Evolutionary conservation across 2,888 invertebrate species (phyloP).

Genomic region (Phengaris arion): DNA sequence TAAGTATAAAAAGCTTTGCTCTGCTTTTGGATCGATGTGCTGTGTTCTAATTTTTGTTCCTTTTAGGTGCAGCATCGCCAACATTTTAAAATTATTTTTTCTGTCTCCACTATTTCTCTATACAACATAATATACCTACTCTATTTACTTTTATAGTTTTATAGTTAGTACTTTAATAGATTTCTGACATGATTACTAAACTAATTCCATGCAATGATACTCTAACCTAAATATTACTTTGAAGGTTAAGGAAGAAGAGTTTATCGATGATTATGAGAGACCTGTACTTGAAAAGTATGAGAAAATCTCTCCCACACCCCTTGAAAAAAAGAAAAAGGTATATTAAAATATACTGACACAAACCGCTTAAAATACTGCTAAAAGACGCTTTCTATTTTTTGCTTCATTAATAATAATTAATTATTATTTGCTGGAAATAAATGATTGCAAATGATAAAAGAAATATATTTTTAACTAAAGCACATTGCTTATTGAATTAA

Average conservation of each 20-base stretch:
- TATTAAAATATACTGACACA: conserved; percentile 33
- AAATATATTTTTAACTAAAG: not conserved
- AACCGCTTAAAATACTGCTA: not conserved
- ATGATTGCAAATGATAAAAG: not conserved
- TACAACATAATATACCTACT: not conserved
- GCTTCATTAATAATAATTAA: not conserved
- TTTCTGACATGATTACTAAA: not conserved
- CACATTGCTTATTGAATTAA: not conserved
- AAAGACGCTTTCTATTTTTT: not conserved
- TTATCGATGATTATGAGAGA: conserved; percentile 86
- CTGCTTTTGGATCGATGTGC: conserved; percentile 7
- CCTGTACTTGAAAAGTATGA: conserved; percentile 86
- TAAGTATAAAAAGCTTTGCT: conserved; percentile 25
- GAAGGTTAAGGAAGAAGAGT: conserved; percentile 71
- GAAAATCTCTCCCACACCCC: conserved; percentile 75
- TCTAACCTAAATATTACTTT: conserved; percentile 40
- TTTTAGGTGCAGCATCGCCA: conserved; percentile 17
- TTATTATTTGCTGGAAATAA: not conserved
- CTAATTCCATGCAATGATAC: not conserved
- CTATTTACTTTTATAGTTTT: not conserved
- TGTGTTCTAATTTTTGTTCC: not conserved
- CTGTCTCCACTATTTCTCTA: not conserved
- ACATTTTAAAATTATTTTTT: not conserved
- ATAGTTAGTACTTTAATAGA: not conserved
- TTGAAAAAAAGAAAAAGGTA: conserved; percentile 77